Evolutionary conservation across 2,797 vertebrate species (phyloP).

Genomic region (Chromis chromis): DNA sequence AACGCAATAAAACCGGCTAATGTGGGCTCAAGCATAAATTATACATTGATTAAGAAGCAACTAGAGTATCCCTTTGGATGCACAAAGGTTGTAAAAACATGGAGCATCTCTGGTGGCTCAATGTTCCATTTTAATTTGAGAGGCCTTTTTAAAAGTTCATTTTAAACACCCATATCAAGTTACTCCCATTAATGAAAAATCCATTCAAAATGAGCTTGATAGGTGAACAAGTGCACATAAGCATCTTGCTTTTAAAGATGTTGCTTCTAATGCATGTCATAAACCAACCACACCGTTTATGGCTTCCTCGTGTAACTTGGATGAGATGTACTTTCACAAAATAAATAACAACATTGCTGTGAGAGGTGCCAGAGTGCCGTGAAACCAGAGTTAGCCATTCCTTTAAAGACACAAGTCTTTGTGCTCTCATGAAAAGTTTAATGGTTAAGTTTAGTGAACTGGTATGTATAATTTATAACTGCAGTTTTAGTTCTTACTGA

Average conservation of each 20-base stretch:
- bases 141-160: constrained; percentile 21
- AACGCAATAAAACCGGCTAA: constrained; percentile 61
- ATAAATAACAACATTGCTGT: constrained; percentile 14
- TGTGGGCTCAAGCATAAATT: constrained; percentile 57
- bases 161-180: constrained; percentile 22
- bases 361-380: constrained; percentile 5
- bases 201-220: not conserved
- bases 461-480: constrained; percentile 67
- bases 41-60: constrained; percentile 46
- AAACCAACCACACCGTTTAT: not conserved
- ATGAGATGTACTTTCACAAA: not conserved
- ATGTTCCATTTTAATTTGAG: constrained; percentile 14
- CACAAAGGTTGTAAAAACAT: constrained; percentile 40
- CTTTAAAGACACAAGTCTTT: constrained; percentile 43
- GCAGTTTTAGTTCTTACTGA: constrained; percentile 50
- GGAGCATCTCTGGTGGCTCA: constrained; percentile 16
- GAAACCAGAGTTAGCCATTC: constrained; percentile 27
- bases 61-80: constrained; percentile 8
- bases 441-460: constrained; percentile 34
- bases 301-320: no score
- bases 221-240: not conserved
- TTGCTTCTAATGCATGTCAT: not conserved
- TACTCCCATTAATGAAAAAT: not conserved
- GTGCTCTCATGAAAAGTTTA: constrained; percentile 45
- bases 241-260: not conserved